A percentile compares a stretch with the other conserved stretches of the same genome.
These are phyloP conservation scores for Chymomyza procnemis DNA, from an alignment of 2,888 invertebrate genomes.

Conservation along the genomic window DNA sequence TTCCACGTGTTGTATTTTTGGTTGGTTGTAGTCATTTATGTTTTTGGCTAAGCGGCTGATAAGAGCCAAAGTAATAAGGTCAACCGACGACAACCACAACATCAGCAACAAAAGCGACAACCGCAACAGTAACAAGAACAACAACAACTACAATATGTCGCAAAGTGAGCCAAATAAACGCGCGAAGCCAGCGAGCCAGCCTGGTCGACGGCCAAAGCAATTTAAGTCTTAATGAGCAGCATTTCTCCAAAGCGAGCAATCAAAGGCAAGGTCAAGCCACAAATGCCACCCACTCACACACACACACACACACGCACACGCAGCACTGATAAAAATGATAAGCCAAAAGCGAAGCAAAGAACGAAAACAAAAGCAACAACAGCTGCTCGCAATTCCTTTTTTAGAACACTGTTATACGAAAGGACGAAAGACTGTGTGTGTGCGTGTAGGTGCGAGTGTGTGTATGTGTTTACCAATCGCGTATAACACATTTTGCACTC, in stretches of 20 bases:
- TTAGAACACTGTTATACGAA: constrained; percentile 58
- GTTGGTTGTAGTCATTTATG: constrained; percentile 33
- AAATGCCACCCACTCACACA: neutral
- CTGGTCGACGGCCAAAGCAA: constrained; percentile 31
- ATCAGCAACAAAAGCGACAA: constrained; percentile 14
- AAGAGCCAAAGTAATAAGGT: constrained; percentile 22
- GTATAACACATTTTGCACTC: constrained; percentile 35
- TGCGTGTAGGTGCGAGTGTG: neutral
- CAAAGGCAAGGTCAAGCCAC: constrained; percentile 56
- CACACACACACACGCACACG: neutral
- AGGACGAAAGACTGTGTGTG: neutral
- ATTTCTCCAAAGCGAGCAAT: constrained; percentile 21
- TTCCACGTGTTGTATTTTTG: neutral
- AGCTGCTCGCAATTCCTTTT: constrained; percentile 29
- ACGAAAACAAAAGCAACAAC: constrained; percentile 6
- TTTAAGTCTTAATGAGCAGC: constrained; percentile 61
- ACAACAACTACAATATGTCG: constrained; percentile 33
- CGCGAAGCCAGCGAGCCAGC: neutral
- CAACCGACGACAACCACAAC: neutral
- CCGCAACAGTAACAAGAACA: constrained; percentile 16
- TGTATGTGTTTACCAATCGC: too few species aligned
- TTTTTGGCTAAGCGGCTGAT: constrained; percentile 23
- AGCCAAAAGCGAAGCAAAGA: constrained; percentile 25
- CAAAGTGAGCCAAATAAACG: constrained; percentile 40
- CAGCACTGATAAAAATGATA: constrained; percentile 54